Evolutionary conservation across 2,113 vertebrate species (phyloP).

Genomic region (Serilophus lunatus): DNA sequence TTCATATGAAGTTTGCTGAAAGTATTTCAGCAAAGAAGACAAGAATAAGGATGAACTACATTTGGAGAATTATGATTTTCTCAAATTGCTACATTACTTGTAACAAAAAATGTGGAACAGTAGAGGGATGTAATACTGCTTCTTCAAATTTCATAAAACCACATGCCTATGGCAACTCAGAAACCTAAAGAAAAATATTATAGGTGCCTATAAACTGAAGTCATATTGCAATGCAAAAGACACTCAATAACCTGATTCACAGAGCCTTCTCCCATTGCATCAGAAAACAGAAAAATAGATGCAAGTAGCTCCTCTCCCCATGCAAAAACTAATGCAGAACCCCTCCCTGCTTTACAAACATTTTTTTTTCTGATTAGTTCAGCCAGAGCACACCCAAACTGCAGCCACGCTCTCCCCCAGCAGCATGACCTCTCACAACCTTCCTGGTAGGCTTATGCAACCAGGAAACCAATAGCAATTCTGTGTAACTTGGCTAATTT

Average conservation of each 20-base stretch:
- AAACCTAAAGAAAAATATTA: background rate
- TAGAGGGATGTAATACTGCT: background rate
- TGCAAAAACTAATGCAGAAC: slow-evolving; percentile 27
- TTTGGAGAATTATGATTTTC: background rate
- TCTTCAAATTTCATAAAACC: background rate
- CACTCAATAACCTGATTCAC: background rate
- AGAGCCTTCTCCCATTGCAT: background rate
- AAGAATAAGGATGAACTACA: background rate
- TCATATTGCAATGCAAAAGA: background rate
- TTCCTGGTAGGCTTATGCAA: slow-evolving; percentile 53
- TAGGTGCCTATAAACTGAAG: background rate
- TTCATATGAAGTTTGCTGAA: background rate
- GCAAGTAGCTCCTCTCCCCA: slow-evolving; percentile 17
- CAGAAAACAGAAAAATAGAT: background rate
- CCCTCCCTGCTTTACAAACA: slow-evolving; percentile 51
- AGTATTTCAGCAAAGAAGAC: background rate
- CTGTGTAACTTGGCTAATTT: slow-evolving; percentile 26
- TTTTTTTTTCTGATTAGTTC: slow-evolving; percentile 43
- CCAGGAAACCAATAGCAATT: slow-evolving; percentile 17
- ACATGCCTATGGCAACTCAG: background rate
- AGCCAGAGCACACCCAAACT: slow-evolving; percentile 52
- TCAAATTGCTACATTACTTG: background rate
- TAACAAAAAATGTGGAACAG: background rate
- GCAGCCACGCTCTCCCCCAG: background rate
- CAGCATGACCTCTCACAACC: slow-evolving; percentile 42